Base-by-base conservation (phyloP, 1,140 invertebrate genomes). In the Drosophila triauraria region DNA sequence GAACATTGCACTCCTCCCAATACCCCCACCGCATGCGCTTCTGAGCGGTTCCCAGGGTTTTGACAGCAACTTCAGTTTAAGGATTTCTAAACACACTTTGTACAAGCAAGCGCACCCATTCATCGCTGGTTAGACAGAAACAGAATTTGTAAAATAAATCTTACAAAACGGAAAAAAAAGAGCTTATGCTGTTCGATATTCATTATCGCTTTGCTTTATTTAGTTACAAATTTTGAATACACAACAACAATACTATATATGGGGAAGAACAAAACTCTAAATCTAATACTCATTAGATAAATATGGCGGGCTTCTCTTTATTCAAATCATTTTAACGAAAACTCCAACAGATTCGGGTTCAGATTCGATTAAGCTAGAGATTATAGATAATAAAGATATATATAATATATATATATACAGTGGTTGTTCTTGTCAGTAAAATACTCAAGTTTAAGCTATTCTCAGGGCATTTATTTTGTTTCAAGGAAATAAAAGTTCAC, bases 1-100 rank as follows among this genome's bases (percentile, higher is more conserved):
- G 96, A n/a, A n/a, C 96, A 35, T 94, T 99, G 53, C 95, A 96
- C 91, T 99, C 97, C 90, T 97, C 96, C 92, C 97, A 99, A 93
- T 99, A 96, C 94, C 98, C 99, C 74, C 99, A 99, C 94, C 96
- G 97, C 93, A 95, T 99, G 96, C 96, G 96, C 87, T 99, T 99
- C 94, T 99, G 97, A 96, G 62, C 56, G 27, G 4, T 9, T 23
- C 8, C 6, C 15, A 15, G 60, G 40, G 48, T 30, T n/a, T 53
- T 51, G 30, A 27, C 35, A 32, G 44, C 48, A 47, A 69, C 75
- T 80, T 90, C 82, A 70, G 44, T 85, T 82, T 90, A 90, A 90
- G 86, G 86, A 88, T 71, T 90, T 88, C 75, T 90, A 85, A 82
- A 81, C 48, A 67, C 81, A 82, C 81, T 82, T 85, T 86, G 82